Evolutionary conservation across 2,797 vertebrate genomes (phyloP), one percentile per base, ranked within the genome.

Genomic region (Phoeniculus purpureus): DNA sequence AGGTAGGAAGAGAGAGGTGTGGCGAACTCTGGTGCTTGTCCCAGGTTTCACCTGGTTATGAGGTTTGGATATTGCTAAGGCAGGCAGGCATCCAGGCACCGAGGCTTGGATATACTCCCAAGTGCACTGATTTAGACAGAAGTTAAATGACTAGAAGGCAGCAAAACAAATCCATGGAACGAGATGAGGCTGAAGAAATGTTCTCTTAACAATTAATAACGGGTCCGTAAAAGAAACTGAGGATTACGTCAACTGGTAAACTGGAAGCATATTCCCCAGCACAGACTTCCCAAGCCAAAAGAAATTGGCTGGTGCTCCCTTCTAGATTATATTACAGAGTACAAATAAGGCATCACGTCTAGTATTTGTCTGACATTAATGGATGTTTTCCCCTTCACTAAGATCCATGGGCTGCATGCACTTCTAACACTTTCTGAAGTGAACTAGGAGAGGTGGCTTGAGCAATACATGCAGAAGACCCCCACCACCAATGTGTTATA

Each of bases 1-100:
- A 90, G 48, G 61, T 58, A 85, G 71, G 83, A 95, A 90, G 92
- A 94, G 89, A 87, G 56, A 70, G 56, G 60, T 84, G 91, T 90
- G 92, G 91, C 52, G 81, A 93, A 75, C 0, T 3, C 79, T 85
- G 75, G 59, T 78, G 85, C 89, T 75, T 94, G 93, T 89, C 93
- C 94, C 43, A 40, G 40, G 59, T 91, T 95, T 94, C 93, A 96
- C 92, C 93, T 95, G 92, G 84, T 87, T 94, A 27, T 78, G 87
- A 95, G 89, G 87, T 56, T 4, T 59, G 92, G 66, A 87, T 95
- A 80, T 85, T 93, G 92, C 81, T 92, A 87, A 66, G 81, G 70
- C 79, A 94, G 60, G 77, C 60, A 95, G 73, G 87, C 62, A 93
- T 62, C 81, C 64, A 59, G 88, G 84, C 6, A 9, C 62, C 78